Percentiles rank a stretch among this genome's conserved stretches.
Conservation (phyloP, 2,888 invertebrate species). For the Lasioglossum lativentre region DNA sequence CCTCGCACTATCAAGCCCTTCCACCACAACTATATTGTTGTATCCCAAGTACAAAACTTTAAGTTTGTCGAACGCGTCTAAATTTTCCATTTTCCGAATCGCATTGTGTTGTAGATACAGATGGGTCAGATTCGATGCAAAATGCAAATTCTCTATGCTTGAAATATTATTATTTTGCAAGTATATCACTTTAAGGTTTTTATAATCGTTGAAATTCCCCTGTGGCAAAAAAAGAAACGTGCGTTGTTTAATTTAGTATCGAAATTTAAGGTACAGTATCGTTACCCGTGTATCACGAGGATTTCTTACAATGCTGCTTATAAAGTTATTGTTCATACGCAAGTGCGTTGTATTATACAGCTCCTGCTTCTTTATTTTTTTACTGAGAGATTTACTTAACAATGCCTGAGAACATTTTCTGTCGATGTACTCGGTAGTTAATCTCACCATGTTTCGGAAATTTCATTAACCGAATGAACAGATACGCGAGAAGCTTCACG, state of each 20-base stretch:
- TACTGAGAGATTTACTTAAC: conserved; percentile 75
- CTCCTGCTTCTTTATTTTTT: conserved; percentile 72
- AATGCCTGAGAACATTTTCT: conserved; percentile 75
- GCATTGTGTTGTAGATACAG: conserved; percentile 92
- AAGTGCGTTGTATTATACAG: conserved; percentile 84
- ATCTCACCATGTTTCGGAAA: conserved; percentile 75
- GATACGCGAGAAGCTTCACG: neutral
- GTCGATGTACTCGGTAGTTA: conserved; percentile 76
- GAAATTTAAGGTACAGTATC: neutral
- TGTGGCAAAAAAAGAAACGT: conserved; percentile 62
- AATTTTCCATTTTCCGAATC: conserved; percentile 89
- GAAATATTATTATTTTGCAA: conserved; percentile 93
- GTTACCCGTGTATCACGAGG: neutral
- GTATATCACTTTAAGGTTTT: conserved; percentile 88
- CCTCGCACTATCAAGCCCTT: conserved; percentile 88
- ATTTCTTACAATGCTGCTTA: conserved; percentile 86
- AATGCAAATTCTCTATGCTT: conserved; percentile 90
- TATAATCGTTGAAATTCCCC: conserved; percentile 82
- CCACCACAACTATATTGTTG: conserved; percentile 89
- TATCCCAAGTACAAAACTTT: conserved; percentile 92
- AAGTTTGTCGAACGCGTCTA: conserved; percentile 88
- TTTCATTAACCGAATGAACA: neutral
- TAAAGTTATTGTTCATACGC: conserved; percentile 87
- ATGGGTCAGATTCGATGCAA: conserved; percentile 88
- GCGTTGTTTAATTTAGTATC: neutral